Evolutionary conservation across 2,797 vertebrate species (phyloP), one percentile per base, ranked within the genome.

Genomic region (Gorsachius magnificus): DNA sequence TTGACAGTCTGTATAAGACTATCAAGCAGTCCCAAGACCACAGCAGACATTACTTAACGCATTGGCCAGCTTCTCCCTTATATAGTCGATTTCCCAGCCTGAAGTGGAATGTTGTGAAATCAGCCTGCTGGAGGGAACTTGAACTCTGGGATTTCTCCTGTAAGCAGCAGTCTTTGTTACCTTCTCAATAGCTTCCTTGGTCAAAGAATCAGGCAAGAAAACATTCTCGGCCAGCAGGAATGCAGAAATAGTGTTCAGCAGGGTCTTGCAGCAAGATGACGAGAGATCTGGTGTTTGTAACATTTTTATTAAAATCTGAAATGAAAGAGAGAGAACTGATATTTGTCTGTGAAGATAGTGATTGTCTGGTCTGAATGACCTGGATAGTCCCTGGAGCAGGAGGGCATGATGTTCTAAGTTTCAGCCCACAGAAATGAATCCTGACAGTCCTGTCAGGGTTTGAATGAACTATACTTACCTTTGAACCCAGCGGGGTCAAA

Each of bases 191-290:
- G 97, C 97, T 92, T 98, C 98, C 95, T 97, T 98, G 69, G 98
- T 98, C 92, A 99, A 97, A 20, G 95, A 74, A n/a, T 97, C 96
- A 6, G 99, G 97, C 90, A 99, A 96, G 35, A 74, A 85, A 94
- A 99, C 74, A 72, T 99, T 99, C 94, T 99, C 98, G 5, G 98
- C 98, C 11, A 99, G 98, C 63, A 99, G 98, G 84, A 99, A 97
- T 43, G 98, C 97, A 82, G 99, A 99, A 93, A 98, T 95, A 41
- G 98, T 98, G 96, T 98, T 98, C 78, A 99, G 98, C 56, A 99
- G 97, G 35, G 98, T 97, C 68, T 97, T 94, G 74, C 87, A 98
- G 96, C 99, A 99, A 88, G 98, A 87, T 22, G 94, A 68, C 2
- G 98, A 98, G 69, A 99, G 97, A 84, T 92, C 64, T 0, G 97